A percentile compares a stretch with the other conserved stretches of the same genome.
Conservation (phyloP, 2,113 vertebrate species). For the Leptodactylus fuscus region DNA sequence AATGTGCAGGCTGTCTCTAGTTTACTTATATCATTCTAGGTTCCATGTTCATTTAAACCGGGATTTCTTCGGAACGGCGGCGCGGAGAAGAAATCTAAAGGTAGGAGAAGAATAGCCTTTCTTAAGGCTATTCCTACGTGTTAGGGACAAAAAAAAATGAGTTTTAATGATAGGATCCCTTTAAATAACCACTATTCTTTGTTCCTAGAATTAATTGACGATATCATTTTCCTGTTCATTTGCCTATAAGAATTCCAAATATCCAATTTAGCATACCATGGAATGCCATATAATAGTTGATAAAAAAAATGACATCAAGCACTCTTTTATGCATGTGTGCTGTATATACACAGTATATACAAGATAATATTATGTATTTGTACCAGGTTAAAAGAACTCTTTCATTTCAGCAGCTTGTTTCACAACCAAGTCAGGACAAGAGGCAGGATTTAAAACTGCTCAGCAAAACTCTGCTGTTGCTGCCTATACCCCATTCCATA, state of each 20-base stretch:
- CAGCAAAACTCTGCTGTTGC: constrained; percentile 94
- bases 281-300: not conserved
- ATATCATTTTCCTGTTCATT: no score
- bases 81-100: no score
- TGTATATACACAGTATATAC: not conserved
- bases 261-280: not conserved
- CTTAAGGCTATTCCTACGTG: no score
- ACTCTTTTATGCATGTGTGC: not conserved
- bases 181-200: no score
- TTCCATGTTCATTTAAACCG: no score
- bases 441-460: constrained; percentile 94
- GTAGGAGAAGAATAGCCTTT: no score
- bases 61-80: no score
- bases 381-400: constrained; percentile 76
- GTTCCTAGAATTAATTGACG: no score
- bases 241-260: not conserved
- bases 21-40: no score
- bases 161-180: no score
- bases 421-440: constrained; percentile 81
- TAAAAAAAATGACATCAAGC: not conserved
- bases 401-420: constrained; percentile 73
- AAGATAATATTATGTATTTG: constrained; percentile 29
- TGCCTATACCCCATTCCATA: constrained; percentile 91
- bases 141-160: no score
- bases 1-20: no score